phyloP scores from a whole-genome alignment of 2,797 vertebrate genomes.

The Sebastes oblongus region DNA sequence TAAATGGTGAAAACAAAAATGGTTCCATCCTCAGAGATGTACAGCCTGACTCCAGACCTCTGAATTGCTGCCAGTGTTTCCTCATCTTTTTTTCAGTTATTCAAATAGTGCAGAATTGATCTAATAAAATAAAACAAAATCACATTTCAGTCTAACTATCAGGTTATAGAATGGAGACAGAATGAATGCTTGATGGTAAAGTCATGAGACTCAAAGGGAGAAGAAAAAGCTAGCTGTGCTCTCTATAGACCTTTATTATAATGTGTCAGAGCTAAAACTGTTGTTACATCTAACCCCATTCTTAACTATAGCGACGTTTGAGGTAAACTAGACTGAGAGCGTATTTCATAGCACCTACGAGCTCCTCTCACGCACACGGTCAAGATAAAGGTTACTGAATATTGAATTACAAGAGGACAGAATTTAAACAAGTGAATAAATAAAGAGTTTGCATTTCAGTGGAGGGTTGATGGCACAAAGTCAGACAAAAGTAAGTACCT shows the following conservation, averaged over 20 bases:
- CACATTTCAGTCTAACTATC: neutral
- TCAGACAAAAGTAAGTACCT: neutral
- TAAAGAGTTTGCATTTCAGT: neutral
- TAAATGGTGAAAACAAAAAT: neutral
- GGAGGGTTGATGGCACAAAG: neutral
- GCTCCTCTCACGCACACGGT: neutral
- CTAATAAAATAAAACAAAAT: neutral
- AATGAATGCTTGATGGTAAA: neutral
- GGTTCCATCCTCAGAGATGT: neutral
- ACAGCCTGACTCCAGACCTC: neutral
- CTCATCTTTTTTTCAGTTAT: neutral
- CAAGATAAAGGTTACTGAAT: conserved; percentile 17
- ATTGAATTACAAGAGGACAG: neutral
- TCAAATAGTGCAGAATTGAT: neutral
- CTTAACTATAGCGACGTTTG: neutral
- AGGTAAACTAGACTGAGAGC: neutral
- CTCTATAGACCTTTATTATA: neutral
- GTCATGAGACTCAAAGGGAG: neutral
- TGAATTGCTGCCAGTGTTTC: neutral
- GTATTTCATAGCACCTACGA: neutral
- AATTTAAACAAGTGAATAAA: conserved; percentile 9
- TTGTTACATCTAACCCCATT: neutral
- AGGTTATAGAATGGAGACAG: neutral
- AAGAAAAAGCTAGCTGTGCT: neutral
- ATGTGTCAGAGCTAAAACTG: neutral